Base-by-base conservation (phyloP, 2,888 invertebrate species). In the Nemotelus pantherinus region DNA sequence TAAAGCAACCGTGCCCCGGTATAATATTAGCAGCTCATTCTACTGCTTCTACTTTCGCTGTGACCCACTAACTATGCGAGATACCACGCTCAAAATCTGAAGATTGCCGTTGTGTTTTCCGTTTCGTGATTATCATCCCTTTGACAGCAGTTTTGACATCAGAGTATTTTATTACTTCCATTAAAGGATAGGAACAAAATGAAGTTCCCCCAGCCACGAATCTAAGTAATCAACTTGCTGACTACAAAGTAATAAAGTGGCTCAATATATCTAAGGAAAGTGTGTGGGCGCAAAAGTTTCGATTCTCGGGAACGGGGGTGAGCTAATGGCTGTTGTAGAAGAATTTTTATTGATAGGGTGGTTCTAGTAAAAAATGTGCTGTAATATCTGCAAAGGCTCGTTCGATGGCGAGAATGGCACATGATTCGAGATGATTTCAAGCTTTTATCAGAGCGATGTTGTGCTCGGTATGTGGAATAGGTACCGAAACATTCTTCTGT, bases 231-330 rank as follows among this genome's bases (percentile, higher is more conserved):
- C 67, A 78, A 76, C 58, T 58, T 72, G 67, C 74, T 77, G 78
- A 77, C 65, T 70, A 72, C 72, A 71, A 70, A 76, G 78, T 76
- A 71, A 76, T 76, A 76, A 76, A 78, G 63, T 60, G 60, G 53
- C 68, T 74, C 45, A 65, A 65, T 47, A 65, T 65, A 65, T 45
- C 60, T 7, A 3, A 60, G 41, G 60, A 60, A 60, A 60, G 60
- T 3, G 7, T 60, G 4, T 39, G 60, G 60, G 60, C 60, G 41
- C 3, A 60, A 7, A 3, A 25, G 39, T 39, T 60, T 60, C 41
- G 39, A 41, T 60, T 60, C 60, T 60, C 45, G 44, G 10, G 25
- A 25, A 25, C 25, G 25, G 25, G 25, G 25, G 25, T 25, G 25
- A 25, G 25, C 25, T 25, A 25, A 25, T 25, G 25, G 25, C 25